Base-by-base conservation (phyloP, 2,113 vertebrate species). In the Corvus cornix region DNA sequence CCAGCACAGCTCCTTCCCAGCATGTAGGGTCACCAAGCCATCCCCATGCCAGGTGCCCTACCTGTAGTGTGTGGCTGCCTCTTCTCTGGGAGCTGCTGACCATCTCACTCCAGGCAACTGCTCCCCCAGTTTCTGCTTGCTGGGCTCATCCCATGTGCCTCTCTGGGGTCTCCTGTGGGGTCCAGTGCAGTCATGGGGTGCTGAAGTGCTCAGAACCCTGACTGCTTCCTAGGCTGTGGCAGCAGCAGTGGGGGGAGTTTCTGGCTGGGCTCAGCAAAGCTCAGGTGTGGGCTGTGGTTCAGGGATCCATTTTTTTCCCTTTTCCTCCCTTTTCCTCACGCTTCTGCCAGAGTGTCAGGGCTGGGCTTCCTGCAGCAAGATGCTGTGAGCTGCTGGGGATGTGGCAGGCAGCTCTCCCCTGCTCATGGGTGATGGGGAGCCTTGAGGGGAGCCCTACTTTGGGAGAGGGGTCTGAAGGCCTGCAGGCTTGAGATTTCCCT, bases 11-110 rank as follows among this genome's bases (percentile, higher is more conserved):
- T 67, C 46, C 26, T 0, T 9, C 37, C 70, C n/a, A 87, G 63
- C 16, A 10, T 1, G 8, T 17, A 73, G 15, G 37, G 91, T 24
- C 20, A 52, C 81, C 2, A 3, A 73, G 37, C 16, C 37, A 68
- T 26, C 58, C 66, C 44, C 1, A 2, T 6, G 53, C 1, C 2
- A 15, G 35, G 11, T 66, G 55, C 46, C 46, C 37, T 30, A 30
- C 16, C 11, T 2, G 35, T n/a, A 73, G 4, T 0, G 2, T 2
- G 3, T 1, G 0, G 7, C 31, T 39, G 18, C 59, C 35, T 41
- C 7, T 12, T 67, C 24, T 44, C 1, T 0, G 9, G 15, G 10
- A 74, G 20, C 48, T 72, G 44, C 62, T 72, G n/a, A 43, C 17
- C 49, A 6, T 21, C 28, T 31, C 6, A 1, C 19, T 28, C 10